Conservation (phyloP, 1,140 invertebrate genomes). For the Papilio aristodemus region DNA sequence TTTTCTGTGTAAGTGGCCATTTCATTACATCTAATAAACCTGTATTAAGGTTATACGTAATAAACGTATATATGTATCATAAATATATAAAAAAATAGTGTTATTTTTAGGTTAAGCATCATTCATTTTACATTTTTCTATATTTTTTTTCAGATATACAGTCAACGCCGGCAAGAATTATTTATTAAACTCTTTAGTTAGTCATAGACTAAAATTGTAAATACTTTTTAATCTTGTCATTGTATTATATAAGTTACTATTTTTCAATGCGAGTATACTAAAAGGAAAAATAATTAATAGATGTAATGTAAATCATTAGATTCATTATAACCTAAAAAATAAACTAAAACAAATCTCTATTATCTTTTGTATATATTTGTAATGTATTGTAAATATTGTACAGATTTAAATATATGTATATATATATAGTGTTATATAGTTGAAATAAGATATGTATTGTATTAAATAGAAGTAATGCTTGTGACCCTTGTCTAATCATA, state of each 20-base stretch:
- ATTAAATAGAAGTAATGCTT: not conserved
- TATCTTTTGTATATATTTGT: not conserved
- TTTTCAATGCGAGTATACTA: no score
- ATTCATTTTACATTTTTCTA: not conserved
- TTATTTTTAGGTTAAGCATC: not conserved
- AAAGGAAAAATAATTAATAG: not conserved
- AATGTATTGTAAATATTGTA: conserved; percentile 22
- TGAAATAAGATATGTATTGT: not conserved
- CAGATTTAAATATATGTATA: not conserved
- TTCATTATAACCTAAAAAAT: not conserved
- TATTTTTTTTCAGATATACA: conserved; percentile 24
- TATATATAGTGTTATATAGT: conserved; percentile 1
- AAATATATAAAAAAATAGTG: no score
- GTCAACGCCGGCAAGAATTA: conserved; percentile 9
- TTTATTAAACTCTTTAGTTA: not conserved
- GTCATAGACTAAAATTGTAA: conserved; percentile 16
- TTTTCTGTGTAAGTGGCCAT: not conserved
- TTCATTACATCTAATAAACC: not conserved
- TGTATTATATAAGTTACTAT: not conserved
- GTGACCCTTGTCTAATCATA: not conserved
- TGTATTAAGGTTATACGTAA: no score
- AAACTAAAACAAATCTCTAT: no score
- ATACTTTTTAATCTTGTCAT: not conserved
- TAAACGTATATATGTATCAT: no score
- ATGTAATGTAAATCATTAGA: not conserved